Evolutionary conservation across 1,140 invertebrate genomes (phyloP), one percentile per base, ranked within the genome.

Genomic region (Zaprionus nigranus): DNA sequence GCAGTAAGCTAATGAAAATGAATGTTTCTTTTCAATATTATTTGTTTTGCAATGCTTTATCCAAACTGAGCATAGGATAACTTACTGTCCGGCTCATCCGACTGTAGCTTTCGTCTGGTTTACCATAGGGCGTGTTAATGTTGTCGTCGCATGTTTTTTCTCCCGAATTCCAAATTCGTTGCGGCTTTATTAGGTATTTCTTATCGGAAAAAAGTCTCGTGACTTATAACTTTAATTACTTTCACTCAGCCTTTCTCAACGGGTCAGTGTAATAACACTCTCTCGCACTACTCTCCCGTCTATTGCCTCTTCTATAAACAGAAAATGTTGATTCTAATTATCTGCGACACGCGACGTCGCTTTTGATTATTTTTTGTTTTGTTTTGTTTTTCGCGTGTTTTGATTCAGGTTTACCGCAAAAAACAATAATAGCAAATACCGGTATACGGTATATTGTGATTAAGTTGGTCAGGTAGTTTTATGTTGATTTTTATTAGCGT

Each of bases 241-340:
- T 87, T 87, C 84, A 84, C 84, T 87, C 40, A 46, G 71, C 81
- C 74, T 84, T 84, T 81, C 81, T 54, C 76, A 87, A 78, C 64
- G 54, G 36, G 40, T 60, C 56, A 77, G 60, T 70, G 61, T 68
- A 79, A 78, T 54, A 61, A 38, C 17, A 61, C 62, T 70, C 20
- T 62, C n/a, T 34, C 49, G 34, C 58, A 60, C 43, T 66, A 40
- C 77, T 67, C 72, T 56, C 74, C 20, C 51, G 38, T 49, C 43
- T 17, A 49, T 60, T 62, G 56, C 40, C 72, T 60, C 9, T 30
- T 57, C 9, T 34, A 34, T 34, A 78, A 40, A 43, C 59, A 6
- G 17, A 46, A 82, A 86, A 87, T 69, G 73, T 70, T 57, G 49
- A 90, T 88, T 90, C 85, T 84, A 81, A 88, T 88, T 88, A 90